Evolutionary conservation across 2,888 invertebrate species (phyloP), one percentile per base, ranked within the genome.

Genomic region (Orchestes rusci): DNA sequence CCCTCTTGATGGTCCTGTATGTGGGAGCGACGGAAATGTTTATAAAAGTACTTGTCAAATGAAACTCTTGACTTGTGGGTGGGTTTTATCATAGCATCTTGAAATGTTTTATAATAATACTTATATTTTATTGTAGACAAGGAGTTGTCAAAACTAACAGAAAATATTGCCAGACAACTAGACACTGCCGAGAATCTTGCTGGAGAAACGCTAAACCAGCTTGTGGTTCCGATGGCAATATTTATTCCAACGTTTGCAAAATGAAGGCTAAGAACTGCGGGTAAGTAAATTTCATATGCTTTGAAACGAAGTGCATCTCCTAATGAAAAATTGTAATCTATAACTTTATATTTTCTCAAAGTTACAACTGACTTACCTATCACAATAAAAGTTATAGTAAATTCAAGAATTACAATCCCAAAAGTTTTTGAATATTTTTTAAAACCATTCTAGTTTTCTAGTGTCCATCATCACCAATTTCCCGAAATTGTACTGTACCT

Each of bases 211-310:
- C 89, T 33, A 77, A 87, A 54, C 89, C 90, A 3, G 89, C 89
- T 4, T 92, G 92, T 60, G 92, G 89, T 1, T 90, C 90, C 7
- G 91, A 92, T 64, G 89, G 90, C 1, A 83, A 88, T 55, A 75
- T 92, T 32, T 92, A 92, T 67, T 81, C 88, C 31, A 91, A 89
- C 67, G 85, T 88, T 39, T 92, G 91, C 64, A 79, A 88, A 61
- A 91, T 92, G 91, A 87, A 88, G 65, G 81, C 88, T 27, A 88
- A 90, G 59, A 92, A 92, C 66, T 92, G 92, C 70, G 92, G 92
- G 86, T 86, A 67, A 56, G 56, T 20, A 18, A 16, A n/a, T n/a
- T n/a, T n/a, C n/a, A n/a, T n/a, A n/a, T n/a, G n/a, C n/a, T n/a
- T n/a, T n/a, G n/a, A n/a, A n/a, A n/a, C n/a, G n/a, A n/a, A n/a